These are phyloP conservation scores for Troides oblongomaculatus DNA, from an alignment of 2,888 invertebrate species.

Conservation along the genomic window DNA sequence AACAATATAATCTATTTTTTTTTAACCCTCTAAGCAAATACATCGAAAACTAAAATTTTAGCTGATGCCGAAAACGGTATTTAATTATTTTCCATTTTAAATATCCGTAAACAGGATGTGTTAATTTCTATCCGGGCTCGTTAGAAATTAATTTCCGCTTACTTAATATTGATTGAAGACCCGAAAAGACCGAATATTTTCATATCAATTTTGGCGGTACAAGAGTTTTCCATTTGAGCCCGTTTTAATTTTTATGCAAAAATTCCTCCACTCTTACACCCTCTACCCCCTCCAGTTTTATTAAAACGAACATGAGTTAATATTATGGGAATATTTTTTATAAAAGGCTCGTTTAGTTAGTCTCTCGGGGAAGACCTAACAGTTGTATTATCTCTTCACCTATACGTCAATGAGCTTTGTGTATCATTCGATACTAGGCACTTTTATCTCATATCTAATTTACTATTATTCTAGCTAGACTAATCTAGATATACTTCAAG, in stretches of 20 bases:
- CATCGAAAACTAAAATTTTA: too few species aligned
- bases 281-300: background rate
- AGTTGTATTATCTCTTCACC: too few species aligned
- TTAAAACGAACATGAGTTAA: conserved; percentile 12
- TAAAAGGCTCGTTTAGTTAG: background rate
- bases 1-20: too few species aligned
- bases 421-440: too few species aligned
- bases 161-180: conserved; percentile 20
- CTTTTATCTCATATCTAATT: too few species aligned
- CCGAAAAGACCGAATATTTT: background rate
- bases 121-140: background rate
- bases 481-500: too few species aligned
- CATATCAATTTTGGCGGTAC: conserved; percentile 22
- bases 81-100: background rate
- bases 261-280: background rate
- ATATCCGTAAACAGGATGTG: background rate
- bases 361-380: too few species aligned
- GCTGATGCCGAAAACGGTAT: too few species aligned
- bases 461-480: too few species aligned
- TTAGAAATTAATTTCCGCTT: conserved; percentile 5
- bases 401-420: too few species aligned
- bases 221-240: conserved; percentile 25
- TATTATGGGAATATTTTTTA: background rate
- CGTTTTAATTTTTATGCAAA: conserved; percentile 23
- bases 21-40: too few species aligned